Evolutionary conservation across 2,797 vertebrate species (phyloP).

Genomic region (Lagocephalus sceleratus): DNA sequence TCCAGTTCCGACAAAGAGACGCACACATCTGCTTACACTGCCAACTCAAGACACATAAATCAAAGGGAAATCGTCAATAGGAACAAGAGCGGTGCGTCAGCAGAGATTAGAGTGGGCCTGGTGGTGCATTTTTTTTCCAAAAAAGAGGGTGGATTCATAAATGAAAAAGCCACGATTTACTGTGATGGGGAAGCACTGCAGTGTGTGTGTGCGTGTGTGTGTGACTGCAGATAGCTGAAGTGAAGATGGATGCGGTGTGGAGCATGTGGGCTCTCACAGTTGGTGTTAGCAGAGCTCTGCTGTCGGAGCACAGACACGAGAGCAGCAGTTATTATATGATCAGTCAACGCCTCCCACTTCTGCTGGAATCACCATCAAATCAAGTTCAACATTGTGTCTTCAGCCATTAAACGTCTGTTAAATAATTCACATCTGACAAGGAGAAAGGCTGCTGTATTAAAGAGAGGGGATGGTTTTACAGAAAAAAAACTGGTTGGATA

Average conservation of each 20-base stretch:
- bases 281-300: slow-evolving; percentile 2
- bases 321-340: slow-evolving; percentile 9
- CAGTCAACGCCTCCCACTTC: slow-evolving; percentile 3
- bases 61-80: no score
- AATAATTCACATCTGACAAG: slow-evolving; percentile 10
- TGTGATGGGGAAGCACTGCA: slow-evolving; percentile 4
- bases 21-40: not conserved
- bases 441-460: no score
- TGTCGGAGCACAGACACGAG: slow-evolving; percentile 18
- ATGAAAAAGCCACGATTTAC: no score
- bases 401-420: slow-evolving; percentile 23
- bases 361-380: slow-evolving; percentile 18
- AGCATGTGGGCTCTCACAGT: slow-evolving; percentile 4
- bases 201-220: no score
- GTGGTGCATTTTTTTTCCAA: no score
- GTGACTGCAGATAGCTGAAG: not conserved
- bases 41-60: no score
- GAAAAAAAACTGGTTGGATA: no score
- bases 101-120: no score
- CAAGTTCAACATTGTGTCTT: slow-evolving; percentile 24
- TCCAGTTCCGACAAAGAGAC: slow-evolving; percentile 20
- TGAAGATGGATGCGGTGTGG: slow-evolving; percentile 2
- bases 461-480: no score
- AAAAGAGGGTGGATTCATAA: no score
- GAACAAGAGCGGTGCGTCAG: no score